Evolutionary conservation across 1,140 invertebrate genomes (phyloP), one percentile per base, ranked within the genome.

Genomic region (Aphis craccivora): DNA sequence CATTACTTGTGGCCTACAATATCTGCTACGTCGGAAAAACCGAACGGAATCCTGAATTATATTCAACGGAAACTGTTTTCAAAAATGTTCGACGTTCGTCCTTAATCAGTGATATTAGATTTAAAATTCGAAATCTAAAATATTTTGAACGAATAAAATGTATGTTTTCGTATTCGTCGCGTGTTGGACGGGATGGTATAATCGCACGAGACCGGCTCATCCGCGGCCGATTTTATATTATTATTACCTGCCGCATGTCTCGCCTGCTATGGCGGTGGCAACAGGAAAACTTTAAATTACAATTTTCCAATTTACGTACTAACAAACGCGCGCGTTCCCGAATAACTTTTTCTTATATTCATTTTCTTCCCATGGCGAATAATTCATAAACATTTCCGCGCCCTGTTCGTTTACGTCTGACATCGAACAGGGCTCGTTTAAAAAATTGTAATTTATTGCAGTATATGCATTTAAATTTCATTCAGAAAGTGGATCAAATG

Each of bases 251-350:
- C n/a, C 60, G 5, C 14, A n/a, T n/a, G 60, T 76, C 18, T 76
- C n/a, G 0, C 30, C 30, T 4, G 14, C 60, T 18, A 25, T 1
- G 8, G 6, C 5, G 22, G 40, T 23, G 37, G 40, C 3, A 40
- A 3, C 9, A 4, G 23, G 37, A 43, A 86, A 86, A 86, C 83
- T 86, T 86, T 86, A 86, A 43, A 86, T 86, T 86, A 86, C 37
- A 86, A 86, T 86, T 86, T 86, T 86, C 83, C 40, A 86, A 86
- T 86, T 86, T 86, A 14, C 40, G 37, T 25, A 11, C 83, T 7
- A 37, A 25, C 11, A 67, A 67, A 67, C 11, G 30, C n/a, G 14
- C n/a, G 1, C 60, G 0, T 11, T 18, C 30, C 40, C 9, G 4
- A 25, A 40, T 86, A 86, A 86, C 37, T 86, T 86, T 86, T 43